Conservation (phyloP, 1,140 invertebrate species). For the Stegodyphus mimosarum region DNA sequence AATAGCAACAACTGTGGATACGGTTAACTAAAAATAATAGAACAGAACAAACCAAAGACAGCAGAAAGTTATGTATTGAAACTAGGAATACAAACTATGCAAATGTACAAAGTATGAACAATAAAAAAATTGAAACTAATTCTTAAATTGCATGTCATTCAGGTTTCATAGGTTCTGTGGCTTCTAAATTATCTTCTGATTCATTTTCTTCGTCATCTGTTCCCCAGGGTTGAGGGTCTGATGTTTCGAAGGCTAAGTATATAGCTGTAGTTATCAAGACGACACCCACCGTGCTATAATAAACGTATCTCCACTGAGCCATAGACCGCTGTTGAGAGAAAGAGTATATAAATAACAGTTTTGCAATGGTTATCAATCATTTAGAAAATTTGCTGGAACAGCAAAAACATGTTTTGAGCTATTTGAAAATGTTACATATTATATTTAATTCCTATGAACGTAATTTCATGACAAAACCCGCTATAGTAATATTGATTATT, state of each 20-base stretch:
- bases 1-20: too few relatives aligned
- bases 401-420: background rate
- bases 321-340: slow-evolving; percentile 24
- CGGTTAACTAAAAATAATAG: too few relatives aligned
- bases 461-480: background rate
- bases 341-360: background rate
- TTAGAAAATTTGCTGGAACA: background rate
- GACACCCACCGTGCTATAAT: slow-evolving; percentile 8
- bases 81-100: too few relatives aligned
- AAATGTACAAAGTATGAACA: too few relatives aligned
- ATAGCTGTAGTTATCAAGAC: background rate
- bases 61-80: too few relatives aligned
- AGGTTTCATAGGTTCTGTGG: too few relatives aligned
- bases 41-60: too few relatives aligned
- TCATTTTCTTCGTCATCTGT: background rate
- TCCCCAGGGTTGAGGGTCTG: slow-evolving; percentile 18
- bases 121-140: too few relatives aligned
- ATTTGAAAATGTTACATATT: background rate
- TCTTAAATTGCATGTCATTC: too few relatives aligned
- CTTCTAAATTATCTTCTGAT: background rate
- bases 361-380: background rate
- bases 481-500: background rate
- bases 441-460: background rate
- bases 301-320: slow-evolving; percentile 42
- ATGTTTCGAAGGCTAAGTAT: slow-evolving; percentile 10